Base-by-base conservation (phyloP, 1,140 invertebrate species). In the Drosophila virilis region DNA sequence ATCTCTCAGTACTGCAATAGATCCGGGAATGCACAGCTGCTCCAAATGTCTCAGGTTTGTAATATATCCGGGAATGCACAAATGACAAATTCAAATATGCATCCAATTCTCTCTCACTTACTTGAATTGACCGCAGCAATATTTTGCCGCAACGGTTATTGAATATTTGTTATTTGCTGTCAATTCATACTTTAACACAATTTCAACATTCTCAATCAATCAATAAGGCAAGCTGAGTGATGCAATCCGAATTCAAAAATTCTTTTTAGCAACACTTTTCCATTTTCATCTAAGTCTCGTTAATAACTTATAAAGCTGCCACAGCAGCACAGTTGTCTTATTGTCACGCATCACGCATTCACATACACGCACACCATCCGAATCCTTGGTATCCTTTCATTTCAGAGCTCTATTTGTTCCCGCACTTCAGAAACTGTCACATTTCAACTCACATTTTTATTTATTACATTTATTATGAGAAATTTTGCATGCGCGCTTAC, bases 381-480 rank as follows among this genome's bases (percentile, higher is more conserved):
- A 52, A n/a, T 57, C 37, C 15, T 9, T n/a, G 52, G 35, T 57
- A 69, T 48, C 40, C 50, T 55, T 46, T 66, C 57, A 33, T 58
- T 48, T 65, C 48, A 40, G 17, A 58, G 32, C 42, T 50, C 22
- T 35, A n/a, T 46, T 48, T 43, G 1, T 43, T 40, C n/a, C 12
- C 13, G 28, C 15, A 50, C n/a, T 35, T 50, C 81, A 66, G 54
- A 89, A 88, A 88, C 83, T 89, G 83, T 88, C 84, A 83, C 83
- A 89, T 88, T 89, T 88, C 83, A 89, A 78, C 79, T 88, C 78
- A 68, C 84, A 80, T 80, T 89, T 89, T 88, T 88, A 88, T 88
- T 88, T 88, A 88, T 88, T 88, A 88, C 84, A 88, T 88, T 88
- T 88, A 88, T 88, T 88, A 88, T 88, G 84, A 89, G 83, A 88